These are phyloP conservation scores for Macrotis lagotis DNA, from an alignment of 2,113 vertebrate genomes.

Conservation along the genomic window DNA sequence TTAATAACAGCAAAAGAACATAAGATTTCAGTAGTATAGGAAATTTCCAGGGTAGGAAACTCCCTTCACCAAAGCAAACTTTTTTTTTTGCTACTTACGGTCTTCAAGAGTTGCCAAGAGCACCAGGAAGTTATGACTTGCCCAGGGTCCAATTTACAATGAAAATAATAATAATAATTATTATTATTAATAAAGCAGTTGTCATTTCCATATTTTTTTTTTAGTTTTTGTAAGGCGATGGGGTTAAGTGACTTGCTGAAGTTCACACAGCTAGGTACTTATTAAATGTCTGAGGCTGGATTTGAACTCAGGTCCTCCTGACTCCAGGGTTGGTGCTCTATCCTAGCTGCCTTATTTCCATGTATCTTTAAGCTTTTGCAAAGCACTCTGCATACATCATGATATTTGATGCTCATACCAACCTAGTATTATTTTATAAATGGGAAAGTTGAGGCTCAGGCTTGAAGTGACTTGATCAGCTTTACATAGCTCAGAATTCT, in stretches of 20 bases:
- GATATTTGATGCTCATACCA: background rate
- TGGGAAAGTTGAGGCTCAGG: background rate
- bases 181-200: no score
- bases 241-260: no score
- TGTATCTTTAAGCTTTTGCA: background rate
- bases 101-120: background rate
- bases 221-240: no score
- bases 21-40: background rate
- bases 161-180: background rate
- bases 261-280: no score
- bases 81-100: background rate
- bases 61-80: background rate
- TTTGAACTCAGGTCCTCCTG: no score
- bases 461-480: background rate
- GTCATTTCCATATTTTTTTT: no score
- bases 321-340: no score
- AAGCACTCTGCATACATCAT: background rate
- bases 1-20: background rate
- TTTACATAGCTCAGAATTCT: no score
- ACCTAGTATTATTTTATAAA: background rate
- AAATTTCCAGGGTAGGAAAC: background rate
- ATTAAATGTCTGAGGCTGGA: no score
- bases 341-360: background rate
- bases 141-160: background rate
- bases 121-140: background rate